These are phyloP conservation scores for Drosophila niveifrons DNA, from an alignment of 2,888 invertebrate species.

Conservation along the genomic window DNA sequence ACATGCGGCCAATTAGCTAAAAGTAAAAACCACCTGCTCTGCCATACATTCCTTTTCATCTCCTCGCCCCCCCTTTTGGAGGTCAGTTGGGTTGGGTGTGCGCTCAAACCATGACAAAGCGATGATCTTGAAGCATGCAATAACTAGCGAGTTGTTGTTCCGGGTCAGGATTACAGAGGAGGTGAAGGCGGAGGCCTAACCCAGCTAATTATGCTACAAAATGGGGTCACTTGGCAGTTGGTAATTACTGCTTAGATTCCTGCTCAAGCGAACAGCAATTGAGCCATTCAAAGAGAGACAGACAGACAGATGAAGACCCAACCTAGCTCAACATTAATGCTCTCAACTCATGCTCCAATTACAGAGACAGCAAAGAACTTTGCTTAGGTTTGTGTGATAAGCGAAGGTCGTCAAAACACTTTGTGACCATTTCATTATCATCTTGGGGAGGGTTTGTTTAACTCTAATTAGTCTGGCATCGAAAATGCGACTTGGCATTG, in stretches of 20 bases:
- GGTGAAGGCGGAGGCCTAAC: neutral
- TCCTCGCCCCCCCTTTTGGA: neutral
- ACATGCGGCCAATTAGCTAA: slow-evolving; percentile 55
- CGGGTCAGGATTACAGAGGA: slow-evolving; percentile 13
- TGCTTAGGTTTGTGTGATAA: slow-evolving; percentile 3
- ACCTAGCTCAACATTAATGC: neutral
- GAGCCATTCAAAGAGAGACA: neutral
- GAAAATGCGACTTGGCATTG: slow-evolving; percentile 20
- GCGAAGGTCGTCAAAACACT: slow-evolving; percentile 22
- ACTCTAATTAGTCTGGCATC: slow-evolving; percentile 23
- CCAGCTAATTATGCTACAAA: slow-evolving; percentile 16
- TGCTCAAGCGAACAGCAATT: slow-evolving; percentile 6
- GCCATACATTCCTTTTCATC: neutral
- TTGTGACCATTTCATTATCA: slow-evolving; percentile 40
- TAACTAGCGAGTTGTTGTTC: slow-evolving; percentile 29
- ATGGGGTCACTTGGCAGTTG: slow-evolving; percentile 18
- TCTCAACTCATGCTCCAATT: slow-evolving; percentile 10
- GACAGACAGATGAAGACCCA: neutral
- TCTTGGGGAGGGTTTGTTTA: neutral
- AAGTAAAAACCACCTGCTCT: slow-evolving; percentile 32
- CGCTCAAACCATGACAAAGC: slow-evolving; percentile 18
- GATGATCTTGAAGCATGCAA: slow-evolving; percentile 50
- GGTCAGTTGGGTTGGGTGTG: slow-evolving; percentile 27
- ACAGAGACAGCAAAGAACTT: slow-evolving; percentile 7
- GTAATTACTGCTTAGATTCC: slow-evolving; percentile 8